Evolutionary conservation across 1,140 invertebrate genomes (phyloP), one percentile per base, ranked within the genome.

Genomic region (Drosophila kanapiae): DNA sequence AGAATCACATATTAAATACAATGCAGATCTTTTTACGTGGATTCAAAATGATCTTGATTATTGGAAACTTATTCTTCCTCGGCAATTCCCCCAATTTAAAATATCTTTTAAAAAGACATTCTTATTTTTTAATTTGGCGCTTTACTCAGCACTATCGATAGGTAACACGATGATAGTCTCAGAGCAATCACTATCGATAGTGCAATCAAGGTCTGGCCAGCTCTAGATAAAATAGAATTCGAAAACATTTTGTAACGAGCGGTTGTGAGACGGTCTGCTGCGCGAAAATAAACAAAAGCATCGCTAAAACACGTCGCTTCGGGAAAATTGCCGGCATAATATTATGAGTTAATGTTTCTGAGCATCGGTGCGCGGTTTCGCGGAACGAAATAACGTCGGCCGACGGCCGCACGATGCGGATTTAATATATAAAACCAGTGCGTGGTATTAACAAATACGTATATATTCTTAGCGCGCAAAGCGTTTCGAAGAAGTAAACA

Each of bases 401-500:
- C 14, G 6, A 18, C n/a, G 47, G 6, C 11, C 23, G 29, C 54
- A 16, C 1, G 29, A 64, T 64, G 62, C 18, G 62, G 56, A 33
- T 16, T 61, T 42, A 6, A 31, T 29, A 10, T 14, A 29, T 43
- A 33, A 29, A n/a, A 33, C 5, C 5, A 57, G 35, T 42, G 47
- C 14, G 16, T 31, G 42, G 27, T 16, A 43, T 11, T 10, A 45
- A 23, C 14, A 31, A 49, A 49, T 56, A 37, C 33, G 16, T 45
- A 23, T 23, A 31, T 61, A 62, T 64, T 43, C 16, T 64, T 33
- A 62, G 56, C 57, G 57, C 62, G 57, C 31, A 43, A 59, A 53
- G 62, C 48, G 61, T 47, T 68, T 51, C 7, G 33, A 56, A 59
- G 18, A 72, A 71, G 67, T 72, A 72, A 72, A 72, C 69, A 72